phyloP scores from a whole-genome alignment of 2,113 vertebrate genomes.

The Castor canadensis region DNA sequence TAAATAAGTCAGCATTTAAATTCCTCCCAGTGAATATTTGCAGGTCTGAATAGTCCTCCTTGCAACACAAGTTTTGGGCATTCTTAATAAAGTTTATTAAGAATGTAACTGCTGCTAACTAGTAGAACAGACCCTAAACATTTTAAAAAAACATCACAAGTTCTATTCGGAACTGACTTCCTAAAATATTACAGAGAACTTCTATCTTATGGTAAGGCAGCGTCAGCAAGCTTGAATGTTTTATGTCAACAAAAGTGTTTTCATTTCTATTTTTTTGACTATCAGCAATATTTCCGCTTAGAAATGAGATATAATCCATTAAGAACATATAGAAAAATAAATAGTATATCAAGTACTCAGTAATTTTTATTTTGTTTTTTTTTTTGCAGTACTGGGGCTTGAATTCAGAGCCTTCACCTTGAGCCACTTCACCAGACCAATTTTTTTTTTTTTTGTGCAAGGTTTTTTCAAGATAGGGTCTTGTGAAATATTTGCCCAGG shows the following conservation, averaged over 20 bases:
- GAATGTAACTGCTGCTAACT: background rate
- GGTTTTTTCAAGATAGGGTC: too few species aligned
- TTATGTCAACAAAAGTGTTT: background rate
- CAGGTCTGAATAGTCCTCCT: background rate
- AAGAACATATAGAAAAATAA: slow-evolving; percentile 12
- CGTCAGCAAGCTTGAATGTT: background rate
- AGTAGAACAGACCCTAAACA: background rate
- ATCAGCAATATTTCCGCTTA: slow-evolving; percentile 11
- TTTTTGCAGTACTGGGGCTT: too few species aligned
- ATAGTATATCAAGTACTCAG: background rate
- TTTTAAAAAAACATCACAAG: background rate
- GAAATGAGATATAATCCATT: slow-evolving; percentile 44
- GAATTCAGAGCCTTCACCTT: too few species aligned
- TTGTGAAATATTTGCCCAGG: too few species aligned
- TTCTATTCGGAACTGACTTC: background rate
- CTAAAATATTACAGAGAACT: slow-evolving; percentile 27
- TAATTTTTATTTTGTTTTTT: background rate
- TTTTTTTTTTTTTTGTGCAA: too few species aligned
- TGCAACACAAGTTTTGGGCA: slow-evolving; percentile 36
- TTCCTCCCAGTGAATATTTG: background rate
- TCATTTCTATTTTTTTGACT: background rate
- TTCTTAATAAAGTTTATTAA: background rate
- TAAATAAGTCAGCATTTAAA: slow-evolving; percentile 27
- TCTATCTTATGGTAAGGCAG: background rate
- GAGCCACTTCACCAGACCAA: too few species aligned